Evolutionary conservation across 2,797 vertebrate species (phyloP), one percentile per base, ranked within the genome.

Genomic region (Allenopithecus nigroviridis): DNA sequence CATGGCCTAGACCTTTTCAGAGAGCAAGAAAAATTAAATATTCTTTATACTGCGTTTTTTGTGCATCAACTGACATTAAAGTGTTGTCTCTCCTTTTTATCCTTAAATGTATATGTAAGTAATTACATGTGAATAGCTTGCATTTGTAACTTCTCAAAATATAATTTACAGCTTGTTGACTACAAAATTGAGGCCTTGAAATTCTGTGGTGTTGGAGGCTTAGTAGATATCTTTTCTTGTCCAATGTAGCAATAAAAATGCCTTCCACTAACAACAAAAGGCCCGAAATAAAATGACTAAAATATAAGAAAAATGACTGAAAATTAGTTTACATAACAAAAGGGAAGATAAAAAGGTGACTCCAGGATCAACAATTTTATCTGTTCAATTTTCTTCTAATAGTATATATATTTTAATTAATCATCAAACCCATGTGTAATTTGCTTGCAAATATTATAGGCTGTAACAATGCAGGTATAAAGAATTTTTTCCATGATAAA

Each of bases 161-260:
- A 36, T 3, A 21, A 50, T 8, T 33, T 28, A 30, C 2, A 39
- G 55, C 41, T 75, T 24, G 8, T 53, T 10, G 21, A n/a, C 19
- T 33, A 39, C 4, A 39, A 11, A 28, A 28, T 9, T 1, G 5
- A 48, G 33, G 26, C 24, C 74, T 16, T 39, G 53, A 50, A 19
- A 24, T 3, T 21, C 28, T 24, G 7, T 13, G 6, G 16, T 36
- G 46, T 9, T 8, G 4, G 33, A 28, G 11, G 1, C 2, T 24
- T 24, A 61, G 33, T 8, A 21, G 9, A 22, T 1, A 8, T 13
- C 19, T n/a, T 22, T 68, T 68, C 26, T 57, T 9, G 5, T 22
- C 16, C 30, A 36, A 0, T 16, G 26, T 3, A 55, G 4, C 14
- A 39, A 2, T 16, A 61, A 46, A 79, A 13, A 3, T n/a, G 3